Base-by-base conservation (phyloP, 2,113 vertebrate genomes). In the Ammodytes marinus region DNA sequence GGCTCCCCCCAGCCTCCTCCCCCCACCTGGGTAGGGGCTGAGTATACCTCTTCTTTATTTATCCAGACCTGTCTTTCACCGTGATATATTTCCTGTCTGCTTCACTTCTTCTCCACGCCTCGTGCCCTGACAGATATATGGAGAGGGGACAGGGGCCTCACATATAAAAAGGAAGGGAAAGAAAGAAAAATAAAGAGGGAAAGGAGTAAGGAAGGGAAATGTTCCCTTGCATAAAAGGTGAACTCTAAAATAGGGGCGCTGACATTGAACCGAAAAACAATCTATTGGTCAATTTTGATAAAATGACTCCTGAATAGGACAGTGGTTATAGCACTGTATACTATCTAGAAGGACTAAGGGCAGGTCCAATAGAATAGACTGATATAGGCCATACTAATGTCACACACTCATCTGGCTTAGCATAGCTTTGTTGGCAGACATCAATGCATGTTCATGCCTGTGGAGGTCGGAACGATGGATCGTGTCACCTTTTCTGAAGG, bases 41-140 rank as follows among this genome's bases (percentile, higher is more conserved):
- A 77, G 71, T 80, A 83, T 77, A 83, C 80, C 77, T 86, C 78
- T 89, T 87, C 81, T 92, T 86, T 92, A 90, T 91, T 88, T 88
- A 92, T 91, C 85, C 82, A 81, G 86, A 86, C 73, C 87, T 91
- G 87, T 89, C 91, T 88, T 86, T 91, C 87, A 88, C 35, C 4
- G 50, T 59, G 77, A 84, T 84, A 63, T 85, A 85, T 90, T 89
- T 86, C 70, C 59, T 78, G 73, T 87, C 77, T 82, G 84, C 86
- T 72, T 90, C 79, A 79, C 82, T 86, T 85, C 79, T 65, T 77
- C 65, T 82, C 45, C 69, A 84, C 10, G 39, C 87, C 80, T 83
- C 27, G 19, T 74, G 69, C 83, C 46, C 80, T 85, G 89, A 86
- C 86, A 84, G 72, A 84, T 85, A 86, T 82, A 83, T 79, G 46